Conservation (phyloP, 1,140 invertebrate species). For the Muscidifurax raptorellus region DNA sequence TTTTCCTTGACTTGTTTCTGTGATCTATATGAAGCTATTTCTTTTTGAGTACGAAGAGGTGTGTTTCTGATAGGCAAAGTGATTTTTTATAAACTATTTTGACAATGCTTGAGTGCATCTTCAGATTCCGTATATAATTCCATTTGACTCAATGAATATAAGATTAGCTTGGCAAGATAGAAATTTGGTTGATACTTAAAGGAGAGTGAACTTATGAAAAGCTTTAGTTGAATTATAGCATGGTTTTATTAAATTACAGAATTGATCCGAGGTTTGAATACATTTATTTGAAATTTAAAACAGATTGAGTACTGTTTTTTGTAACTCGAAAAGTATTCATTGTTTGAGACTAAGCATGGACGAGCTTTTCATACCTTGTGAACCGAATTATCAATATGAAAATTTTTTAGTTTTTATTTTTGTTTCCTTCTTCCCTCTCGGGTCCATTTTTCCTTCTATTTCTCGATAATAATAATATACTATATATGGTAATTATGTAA, state of each 20-base stretch:
- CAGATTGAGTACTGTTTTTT: background rate
- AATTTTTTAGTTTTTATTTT: conserved; percentile 7
- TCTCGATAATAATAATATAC: background rate
- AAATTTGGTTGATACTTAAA: background rate
- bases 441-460: background rate
- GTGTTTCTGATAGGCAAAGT: background rate
- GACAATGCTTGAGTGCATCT: background rate
- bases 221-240: no score
- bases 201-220: background rate
- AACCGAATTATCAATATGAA: background rate
- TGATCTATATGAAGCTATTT: background rate
- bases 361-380: background rate
- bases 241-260: background rate
- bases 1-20: conserved; percentile 22
- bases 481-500: conserved; percentile 22
- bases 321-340: background rate
- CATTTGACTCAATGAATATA: background rate
- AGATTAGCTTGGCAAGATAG: background rate
- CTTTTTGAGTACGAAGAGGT: background rate
- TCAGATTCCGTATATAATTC: background rate
- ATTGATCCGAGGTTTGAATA: no score
- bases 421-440: background rate
- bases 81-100: background rate
- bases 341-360: background rate
- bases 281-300: no score